Percentiles rank a stretch among this genome's conserved stretches.
Conservation (phyloP, 2,888 invertebrate species). For the Yponomeuta malinellus region DNA sequence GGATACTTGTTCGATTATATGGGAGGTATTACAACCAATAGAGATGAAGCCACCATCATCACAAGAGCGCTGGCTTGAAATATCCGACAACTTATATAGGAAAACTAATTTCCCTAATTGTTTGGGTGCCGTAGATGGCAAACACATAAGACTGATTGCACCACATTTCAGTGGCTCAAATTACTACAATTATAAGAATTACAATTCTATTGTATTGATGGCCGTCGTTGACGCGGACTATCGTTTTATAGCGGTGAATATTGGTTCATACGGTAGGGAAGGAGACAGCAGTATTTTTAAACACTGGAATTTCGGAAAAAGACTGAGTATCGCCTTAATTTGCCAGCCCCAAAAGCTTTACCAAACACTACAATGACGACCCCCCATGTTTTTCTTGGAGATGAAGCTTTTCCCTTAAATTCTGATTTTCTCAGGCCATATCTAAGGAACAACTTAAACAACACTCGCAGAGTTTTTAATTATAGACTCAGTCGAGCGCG, state of each 20-base stretch:
- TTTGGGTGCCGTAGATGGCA: conserved; percentile 19
- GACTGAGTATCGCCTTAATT: conserved; percentile 18
- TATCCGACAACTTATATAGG: conserved; percentile 16
- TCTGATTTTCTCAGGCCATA: conserved; percentile 25
- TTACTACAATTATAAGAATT: conserved; percentile 15
- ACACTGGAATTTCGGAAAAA: conserved; percentile 20
- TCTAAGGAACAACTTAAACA: conserved; percentile 23
- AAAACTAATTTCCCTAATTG: conserved; percentile 18
- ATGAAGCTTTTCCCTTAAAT: conserved; percentile 26
- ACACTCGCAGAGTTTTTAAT: conserved; percentile 22
- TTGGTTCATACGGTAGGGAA: conserved; percentile 21
- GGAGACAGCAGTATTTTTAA: conserved; percentile 22
- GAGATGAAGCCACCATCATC: conserved; percentile 12
- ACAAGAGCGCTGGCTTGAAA: conserved; percentile 19
- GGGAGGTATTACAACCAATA: conserved; percentile 11
- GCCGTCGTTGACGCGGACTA: conserved; percentile 5
- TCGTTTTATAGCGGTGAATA: conserved; percentile 8
- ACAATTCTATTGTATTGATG: conserved; percentile 2
- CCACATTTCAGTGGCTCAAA: conserved; percentile 4
- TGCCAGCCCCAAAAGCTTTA: conserved; percentile 16
- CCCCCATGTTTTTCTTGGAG: conserved; percentile 24
- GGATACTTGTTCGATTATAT: conserved; percentile 17
- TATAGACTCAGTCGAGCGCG: conserved; percentile 12
- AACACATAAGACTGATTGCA: conserved; percentile 9
- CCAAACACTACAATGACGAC: conserved; percentile 16